These are phyloP conservation scores for Cryptoprocta ferox DNA, from an alignment of 2,797 vertebrate genomes.

Conservation along the genomic window DNA sequence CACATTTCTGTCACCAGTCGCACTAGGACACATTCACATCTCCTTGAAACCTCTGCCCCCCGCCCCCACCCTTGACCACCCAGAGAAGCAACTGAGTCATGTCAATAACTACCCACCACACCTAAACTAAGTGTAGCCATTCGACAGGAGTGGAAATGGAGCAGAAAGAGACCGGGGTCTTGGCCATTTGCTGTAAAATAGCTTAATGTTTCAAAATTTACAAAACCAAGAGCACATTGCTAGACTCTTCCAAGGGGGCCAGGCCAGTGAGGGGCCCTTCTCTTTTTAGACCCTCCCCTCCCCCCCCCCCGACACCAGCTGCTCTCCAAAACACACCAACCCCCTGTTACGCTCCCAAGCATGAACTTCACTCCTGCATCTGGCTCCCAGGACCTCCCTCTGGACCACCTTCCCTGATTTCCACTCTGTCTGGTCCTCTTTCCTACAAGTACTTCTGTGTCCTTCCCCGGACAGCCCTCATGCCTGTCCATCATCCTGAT, in stretches of 20 bases:
- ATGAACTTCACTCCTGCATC: not conserved
- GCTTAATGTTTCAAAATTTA: not conserved
- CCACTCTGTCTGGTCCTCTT: not conserved
- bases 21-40: not conserved
- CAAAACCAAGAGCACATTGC: not conserved
- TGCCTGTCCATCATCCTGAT: fast-evolving
- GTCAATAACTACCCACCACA: fast-evolving
- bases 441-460: fast-evolving
- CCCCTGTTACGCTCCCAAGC: too few species aligned
- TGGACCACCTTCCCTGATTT: not conserved
- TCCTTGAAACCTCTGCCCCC: not conserved
- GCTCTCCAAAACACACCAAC: not conserved
- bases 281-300: not conserved
- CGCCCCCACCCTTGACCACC: not conserved
- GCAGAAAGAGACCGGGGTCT: not conserved
- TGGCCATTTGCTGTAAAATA: not conserved
- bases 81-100: not conserved
- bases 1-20: not conserved
- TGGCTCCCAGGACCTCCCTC: not conserved
- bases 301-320: not conserved
- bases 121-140: not conserved
- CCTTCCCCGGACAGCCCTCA: fast-evolving
- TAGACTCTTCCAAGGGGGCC: not conserved
- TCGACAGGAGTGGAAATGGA: not conserved
- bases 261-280: not conserved